Evolutionary conservation across 2,797 vertebrate genomes (phyloP).

Genomic region (Leuciscus waleckii): DNA sequence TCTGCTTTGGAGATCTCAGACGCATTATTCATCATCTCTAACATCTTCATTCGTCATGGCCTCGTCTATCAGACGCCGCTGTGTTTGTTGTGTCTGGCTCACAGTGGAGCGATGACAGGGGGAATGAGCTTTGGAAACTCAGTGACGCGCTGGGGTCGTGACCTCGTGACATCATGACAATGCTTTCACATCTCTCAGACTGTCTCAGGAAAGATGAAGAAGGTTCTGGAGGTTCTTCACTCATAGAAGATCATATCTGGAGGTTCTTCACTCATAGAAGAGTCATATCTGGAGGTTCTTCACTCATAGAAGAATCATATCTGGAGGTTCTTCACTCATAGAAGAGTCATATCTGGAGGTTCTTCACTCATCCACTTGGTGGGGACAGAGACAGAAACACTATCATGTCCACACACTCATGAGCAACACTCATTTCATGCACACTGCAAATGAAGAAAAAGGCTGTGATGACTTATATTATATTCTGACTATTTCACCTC

Average conservation of each 20-base stretch:
- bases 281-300: too few relatives aligned
- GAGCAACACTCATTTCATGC: neutral
- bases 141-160: neutral
- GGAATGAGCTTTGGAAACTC: conserved; percentile 8
- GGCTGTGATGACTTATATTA: too few relatives aligned
- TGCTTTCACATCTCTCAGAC: neutral
- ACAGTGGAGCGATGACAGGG: neutral
- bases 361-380: neutral
- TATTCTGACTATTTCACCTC: neutral
- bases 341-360: neutral
- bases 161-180: neutral
- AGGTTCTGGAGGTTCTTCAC: neutral
- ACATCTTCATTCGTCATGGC: too few relatives aligned
- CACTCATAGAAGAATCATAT: too few relatives aligned
- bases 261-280: neutral
- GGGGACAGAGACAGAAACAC: conserved; percentile 4
- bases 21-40: neutral
- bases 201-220: neutral
- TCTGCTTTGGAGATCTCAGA: too few relatives aligned
- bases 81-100: neutral
- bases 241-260: too few relatives aligned
- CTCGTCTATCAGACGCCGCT: neutral
- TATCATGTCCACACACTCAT: neutral
- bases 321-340: too few relatives aligned
- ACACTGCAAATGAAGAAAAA: too few relatives aligned